Evolutionary conservation across 2,113 vertebrate species (phyloP), one percentile per base, ranked within the genome.

Genomic region (Romanogobio albipinnatus): DNA sequence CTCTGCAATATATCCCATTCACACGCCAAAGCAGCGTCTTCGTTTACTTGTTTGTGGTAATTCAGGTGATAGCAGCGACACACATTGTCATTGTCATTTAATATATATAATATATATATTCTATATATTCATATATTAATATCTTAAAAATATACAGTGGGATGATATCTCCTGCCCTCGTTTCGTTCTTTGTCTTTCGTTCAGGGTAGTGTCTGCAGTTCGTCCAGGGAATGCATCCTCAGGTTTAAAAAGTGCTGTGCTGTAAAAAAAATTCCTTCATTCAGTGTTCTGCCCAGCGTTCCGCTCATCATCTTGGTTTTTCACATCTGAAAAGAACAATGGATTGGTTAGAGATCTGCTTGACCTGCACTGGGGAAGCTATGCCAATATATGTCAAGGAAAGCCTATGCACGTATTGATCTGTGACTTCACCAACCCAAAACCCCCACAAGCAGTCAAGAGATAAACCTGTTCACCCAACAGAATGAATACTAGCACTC

Each of bases 211-310:
- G 77, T 58, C 83, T 66, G 39, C 88, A 92, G 93, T 95, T 93
- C 91, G 92, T 91, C 92, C 93, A 91, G 93, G 95, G 96, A 97
- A 97, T 96, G 96, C 95, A 95, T 96, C 94, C 93, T 95, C 93
- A 91, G 90, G 78, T 93, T 96, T 93, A 91, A 79, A 89, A 98
- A 98, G 96, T 97, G 97, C 97, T 96, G 95, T 96, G 96, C 94
- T 92, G 15, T 81, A 93, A 82, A 89, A 91, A 92, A 94, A 90
- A 95, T 96, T 93, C 95, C 96, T 97, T 98, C 96, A 97, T 95
- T 78, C 74, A 61, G 91, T 89, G 90, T 92, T 78, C 76, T 58
- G 66, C 84, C 49, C 82, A 36, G 81, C 90, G 91, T 89, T 87
- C 90, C 89, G 89, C 86, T 89, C 93, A 94, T 98, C 96, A 98